Percentiles rank a stretch among this genome's conserved stretches.
Conservation (phyloP, 1,140 invertebrate species). For the Drosophila murphyi region DNA sequence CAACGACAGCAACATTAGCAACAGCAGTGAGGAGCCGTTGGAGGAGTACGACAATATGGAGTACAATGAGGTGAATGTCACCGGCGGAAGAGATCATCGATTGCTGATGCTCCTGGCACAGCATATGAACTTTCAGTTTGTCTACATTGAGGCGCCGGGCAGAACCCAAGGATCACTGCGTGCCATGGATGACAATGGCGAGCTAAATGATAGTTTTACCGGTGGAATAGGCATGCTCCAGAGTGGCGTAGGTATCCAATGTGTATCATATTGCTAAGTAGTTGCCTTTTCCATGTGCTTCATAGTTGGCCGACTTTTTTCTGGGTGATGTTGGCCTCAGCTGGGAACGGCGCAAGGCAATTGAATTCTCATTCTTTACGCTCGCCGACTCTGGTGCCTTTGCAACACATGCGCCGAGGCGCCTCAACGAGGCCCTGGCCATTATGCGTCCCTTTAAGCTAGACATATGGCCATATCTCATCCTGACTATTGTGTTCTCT, state of each 20-base stretch:
- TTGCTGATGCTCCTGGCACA: constrained; percentile 86
- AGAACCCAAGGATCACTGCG: constrained; percentile 88
- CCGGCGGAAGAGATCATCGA: constrained; percentile 89
- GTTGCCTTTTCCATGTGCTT: constrained; percentile 9
- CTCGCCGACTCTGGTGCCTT: constrained; percentile 90
- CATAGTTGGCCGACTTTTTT: constrained; percentile 88
- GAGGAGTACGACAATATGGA: constrained; percentile 14
- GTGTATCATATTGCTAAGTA: constrained; percentile 13
- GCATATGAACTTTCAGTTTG: constrained; percentile 89
- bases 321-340: constrained; percentile 89
- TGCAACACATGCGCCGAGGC: constrained; percentile 88
- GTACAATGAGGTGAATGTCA: constrained; percentile 86
- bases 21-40: constrained; percentile 16
- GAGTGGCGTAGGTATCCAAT: constrained; percentile 85
- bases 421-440: constrained; percentile 89
- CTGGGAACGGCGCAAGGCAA: constrained; percentile 87
- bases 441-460: constrained; percentile 89
- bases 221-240: constrained; percentile 89
- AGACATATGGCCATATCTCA: constrained; percentile 87
- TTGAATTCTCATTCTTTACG: constrained; percentile 90
- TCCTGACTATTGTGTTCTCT: constrained; percentile 85
- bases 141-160: constrained; percentile 89
- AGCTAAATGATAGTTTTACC: constrained; percentile 87
- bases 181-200: constrained; percentile 83
- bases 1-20: constrained; percentile 74